Evolutionary conservation across 2,797 vertebrate species (phyloP), one percentile per base, ranked within the genome.

Genomic region (Eulemur rubriventer): DNA sequence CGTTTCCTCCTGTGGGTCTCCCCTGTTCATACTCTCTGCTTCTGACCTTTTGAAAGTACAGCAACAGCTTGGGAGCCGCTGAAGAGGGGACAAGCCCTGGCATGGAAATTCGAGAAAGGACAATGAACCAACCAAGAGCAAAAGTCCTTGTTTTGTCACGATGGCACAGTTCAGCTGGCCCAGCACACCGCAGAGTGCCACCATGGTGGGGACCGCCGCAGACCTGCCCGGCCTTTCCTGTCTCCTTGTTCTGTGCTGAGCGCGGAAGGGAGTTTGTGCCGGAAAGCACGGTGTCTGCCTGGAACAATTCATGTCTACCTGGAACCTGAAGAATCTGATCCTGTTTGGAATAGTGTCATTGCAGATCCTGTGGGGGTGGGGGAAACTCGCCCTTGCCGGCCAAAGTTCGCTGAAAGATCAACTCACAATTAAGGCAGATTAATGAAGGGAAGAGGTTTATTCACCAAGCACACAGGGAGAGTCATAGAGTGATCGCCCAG

Each of bases 131-230:
- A 50, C 35, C 12, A 0, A 52, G 41, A 95, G 46, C 55, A 17
- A 26, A 88, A 22, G 61, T 30, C 50, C 46, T 61, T 4, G 2
- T 30, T 20, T 18, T 2, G 26, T 50, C 38, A 9, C 38, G 84
- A n/a, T 20, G 24, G 50, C 6, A 22, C 14, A 10, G 18, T 5
- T 8, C 33, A 69, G 72, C 63, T 13, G 41, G 30, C 55, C 4
- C 35, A 6, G 12, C 50, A 2, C 35, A 18, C 1, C n/a, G n/a
- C 24, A 20, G 26, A 9, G 35, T 57, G 28, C 55, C 22, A 14
- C 70, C 20, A 1, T 33, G 0, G 28, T 12, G 30, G 50, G 28
- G 28, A 17, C 20, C 0, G 4, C 52, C 16, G 6, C 52, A 0
- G 20, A 12, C 17, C 22, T 16, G 7, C 76, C 16, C 0, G 2